phyloP scores from a whole-genome alignment of 2,888 invertebrate genomes.

The Drosophila picticornis region DNA sequence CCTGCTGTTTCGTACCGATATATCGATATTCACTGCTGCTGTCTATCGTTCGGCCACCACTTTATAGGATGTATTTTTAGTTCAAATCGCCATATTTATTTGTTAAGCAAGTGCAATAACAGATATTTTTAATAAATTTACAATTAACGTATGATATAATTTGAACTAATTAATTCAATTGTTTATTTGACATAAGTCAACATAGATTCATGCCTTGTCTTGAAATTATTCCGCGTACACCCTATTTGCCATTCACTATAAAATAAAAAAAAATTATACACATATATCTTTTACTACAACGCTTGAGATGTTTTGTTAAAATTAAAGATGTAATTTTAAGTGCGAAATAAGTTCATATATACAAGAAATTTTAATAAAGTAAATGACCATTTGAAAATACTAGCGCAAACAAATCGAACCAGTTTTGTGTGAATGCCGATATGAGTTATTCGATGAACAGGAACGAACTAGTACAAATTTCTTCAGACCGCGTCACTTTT shows the following conservation, averaged over 20 bases:
- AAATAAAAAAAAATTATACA: neutral
- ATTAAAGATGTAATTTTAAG: neutral
- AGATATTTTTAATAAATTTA: neutral
- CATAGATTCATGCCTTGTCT: neutral
- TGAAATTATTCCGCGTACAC: neutral
- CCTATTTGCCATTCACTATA: slow-evolving; percentile 7
- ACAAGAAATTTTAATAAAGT: neutral
- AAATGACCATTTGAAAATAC: neutral
- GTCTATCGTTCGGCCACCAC: neutral
- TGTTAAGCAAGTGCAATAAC: neutral
- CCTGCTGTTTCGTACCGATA: neutral
- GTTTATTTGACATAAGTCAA: neutral
- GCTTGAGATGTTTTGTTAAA: neutral
- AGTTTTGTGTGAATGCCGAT: slow-evolving; percentile 5
- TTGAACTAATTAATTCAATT: neutral
- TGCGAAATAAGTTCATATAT: neutral
- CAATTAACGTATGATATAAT: rapidly evolving
- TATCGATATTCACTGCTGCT: slow-evolving; percentile 1
- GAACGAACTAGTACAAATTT: slow-evolving; percentile 34
- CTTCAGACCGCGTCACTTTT: slow-evolving; percentile 66
- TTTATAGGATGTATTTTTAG: neutral
- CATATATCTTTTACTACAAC: neutral
- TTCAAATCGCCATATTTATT: neutral
- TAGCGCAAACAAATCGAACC: neutral
- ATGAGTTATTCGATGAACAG: slow-evolving; percentile 10